These are phyloP conservation scores for Temnothorax unifasciatus DNA, from an alignment of 2,888 invertebrate genomes.

Conservation along the genomic window DNA sequence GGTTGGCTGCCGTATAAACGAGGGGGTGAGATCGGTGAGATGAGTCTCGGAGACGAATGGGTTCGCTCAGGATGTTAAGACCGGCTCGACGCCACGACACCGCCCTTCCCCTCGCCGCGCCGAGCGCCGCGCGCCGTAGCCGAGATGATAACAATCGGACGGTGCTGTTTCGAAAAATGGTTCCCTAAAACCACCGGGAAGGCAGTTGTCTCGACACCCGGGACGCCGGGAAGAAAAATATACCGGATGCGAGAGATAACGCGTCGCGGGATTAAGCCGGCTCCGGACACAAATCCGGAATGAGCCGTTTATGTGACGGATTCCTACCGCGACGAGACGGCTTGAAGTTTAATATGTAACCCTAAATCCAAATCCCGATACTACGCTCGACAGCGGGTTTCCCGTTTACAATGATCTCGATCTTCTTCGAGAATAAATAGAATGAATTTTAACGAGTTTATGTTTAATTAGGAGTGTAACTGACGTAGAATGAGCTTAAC, in stretches of 20 bases:
- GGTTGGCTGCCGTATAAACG: slow-evolving; percentile 60
- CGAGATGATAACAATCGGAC: slow-evolving; percentile 64
- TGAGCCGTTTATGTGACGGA: slow-evolving; percentile 1
- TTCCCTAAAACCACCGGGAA: slow-evolving; percentile 21
- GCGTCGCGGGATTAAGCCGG: slow-evolving; percentile 21
- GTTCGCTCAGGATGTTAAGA: slow-evolving; percentile 62
- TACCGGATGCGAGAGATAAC: slow-evolving; percentile 29
- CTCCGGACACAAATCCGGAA: slow-evolving; percentile 28
- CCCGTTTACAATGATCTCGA: background rate
- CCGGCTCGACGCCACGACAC: slow-evolving; percentile 59
- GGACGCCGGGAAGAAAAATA: slow-evolving; percentile 35
- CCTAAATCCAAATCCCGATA: background rate
- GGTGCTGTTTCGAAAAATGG: slow-evolving; percentile 52
- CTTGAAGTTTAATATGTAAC: background rate
- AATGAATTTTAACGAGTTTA: background rate
- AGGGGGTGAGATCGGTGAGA: slow-evolving; percentile 57
- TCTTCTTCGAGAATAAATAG: background rate
- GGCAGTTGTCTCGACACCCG: slow-evolving; percentile 15
- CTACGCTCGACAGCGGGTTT: background rate
- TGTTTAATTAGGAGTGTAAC: background rate
- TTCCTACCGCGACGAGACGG: background rate
- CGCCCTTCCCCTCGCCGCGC: background rate
- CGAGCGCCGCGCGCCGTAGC: slow-evolving; percentile 5
- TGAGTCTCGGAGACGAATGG: slow-evolving; percentile 62
- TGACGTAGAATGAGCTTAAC: background rate